phyloP scores from a whole-genome alignment of 2,797 vertebrate genomes.

The Anolis apletophallus region DNA sequence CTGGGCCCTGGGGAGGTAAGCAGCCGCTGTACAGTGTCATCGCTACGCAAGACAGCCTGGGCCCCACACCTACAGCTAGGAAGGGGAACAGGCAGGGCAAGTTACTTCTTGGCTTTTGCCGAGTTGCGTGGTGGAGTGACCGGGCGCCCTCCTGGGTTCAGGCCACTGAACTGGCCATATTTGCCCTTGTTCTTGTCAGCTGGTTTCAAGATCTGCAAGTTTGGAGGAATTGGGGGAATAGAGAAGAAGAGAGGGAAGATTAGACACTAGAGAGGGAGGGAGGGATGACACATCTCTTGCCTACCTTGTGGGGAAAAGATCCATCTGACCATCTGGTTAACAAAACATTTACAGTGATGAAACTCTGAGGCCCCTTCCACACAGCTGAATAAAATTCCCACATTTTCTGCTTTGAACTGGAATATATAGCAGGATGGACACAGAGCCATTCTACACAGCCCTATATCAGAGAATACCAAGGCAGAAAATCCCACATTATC shows the following conservation, averaged over 20 bases:
- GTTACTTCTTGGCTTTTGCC: constrained; percentile 82
- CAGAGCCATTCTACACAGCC: no score
- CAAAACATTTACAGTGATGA: neutral
- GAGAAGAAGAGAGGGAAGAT: neutral
- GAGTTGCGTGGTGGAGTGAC: constrained; percentile 82
- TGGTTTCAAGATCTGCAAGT: constrained; percentile 79
- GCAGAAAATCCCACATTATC: no score
- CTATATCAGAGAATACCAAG: no score
- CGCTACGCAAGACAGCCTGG: constrained; percentile 3
- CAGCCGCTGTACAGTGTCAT: constrained; percentile 50
- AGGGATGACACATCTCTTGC: neutral
- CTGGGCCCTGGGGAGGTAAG: constrained; percentile 47
- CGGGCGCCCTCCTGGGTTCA: constrained; percentile 79
- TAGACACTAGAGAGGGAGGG: neutral
- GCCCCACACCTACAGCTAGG: constrained; percentile 32
- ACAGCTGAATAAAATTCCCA: no score
- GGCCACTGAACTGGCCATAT: constrained; percentile 81
- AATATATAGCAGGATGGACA: no score
- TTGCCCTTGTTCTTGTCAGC: constrained; percentile 84
- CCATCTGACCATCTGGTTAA: neutral
- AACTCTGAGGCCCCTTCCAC: neutral
- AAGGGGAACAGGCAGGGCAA: neutral
- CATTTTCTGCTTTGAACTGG: no score
- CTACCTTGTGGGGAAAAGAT: neutral
- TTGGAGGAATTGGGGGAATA: neutral